Base-by-base conservation (phyloP, 1,140 invertebrate genomes). In the Rhagoletis pomonella region DNA sequence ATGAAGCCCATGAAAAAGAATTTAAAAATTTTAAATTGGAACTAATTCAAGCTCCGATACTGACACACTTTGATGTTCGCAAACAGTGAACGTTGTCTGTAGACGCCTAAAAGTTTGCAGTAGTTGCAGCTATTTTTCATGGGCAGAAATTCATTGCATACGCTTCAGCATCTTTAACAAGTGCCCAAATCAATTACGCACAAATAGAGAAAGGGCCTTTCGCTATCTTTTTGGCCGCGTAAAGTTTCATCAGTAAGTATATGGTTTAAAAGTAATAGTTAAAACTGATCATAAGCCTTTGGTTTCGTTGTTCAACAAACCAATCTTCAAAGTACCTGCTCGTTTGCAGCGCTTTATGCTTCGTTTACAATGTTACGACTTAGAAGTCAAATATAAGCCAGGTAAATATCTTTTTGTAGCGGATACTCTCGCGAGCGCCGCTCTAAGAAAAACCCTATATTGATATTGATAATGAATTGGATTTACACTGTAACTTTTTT, bases 291-390 rank as follows among this genome's bases (percentile, higher is more conserved):
- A 87, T 88, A 90, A 89, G 6, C 88, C 92, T 14, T 64, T 94
- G 39, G 90, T 93, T 65, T 69, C 88, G 9, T 91, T 94, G 17
- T 93, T 94, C 88, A 91, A 91, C 67, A 94, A 94, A 90, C 85
- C 91, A 64, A 47, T 29, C 29, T 29, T 29, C 29, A 29, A 29
- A 29, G 29, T 29, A 29, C 29, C 29, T 29, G 29, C 29, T 29
- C 29, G 29, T 29, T 29, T 29, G 29, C 29, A 29, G 29, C 29
- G 29, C 29, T 29, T 29, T 29, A 29, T 29, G 29, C 29, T 29
- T 29, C 29, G 29, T 29, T 29, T 29, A 29, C 29, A 29, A 29
- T 29, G 29, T 29, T 29, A 29, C 29, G 29, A 29, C 29, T 29
- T 29, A 29, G 29, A 29, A 29, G 29, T 29, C 29, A 29, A 29